These are phyloP conservation scores for Prunella himalayana DNA, from an alignment of 2,113 vertebrate species.

Conservation along the genomic window DNA sequence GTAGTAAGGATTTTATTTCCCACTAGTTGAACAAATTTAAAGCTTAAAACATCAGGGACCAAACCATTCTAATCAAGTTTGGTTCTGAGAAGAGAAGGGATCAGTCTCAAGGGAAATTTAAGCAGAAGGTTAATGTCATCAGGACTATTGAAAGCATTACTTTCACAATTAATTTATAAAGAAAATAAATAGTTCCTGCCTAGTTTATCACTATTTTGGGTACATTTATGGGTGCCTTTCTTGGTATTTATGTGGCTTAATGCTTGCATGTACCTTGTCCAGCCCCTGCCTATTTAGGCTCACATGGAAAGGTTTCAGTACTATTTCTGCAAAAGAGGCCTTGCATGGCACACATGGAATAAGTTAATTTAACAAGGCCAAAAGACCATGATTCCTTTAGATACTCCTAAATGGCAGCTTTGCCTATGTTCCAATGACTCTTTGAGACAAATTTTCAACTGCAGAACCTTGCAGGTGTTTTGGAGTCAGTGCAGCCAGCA, in stretches of 20 bases:
- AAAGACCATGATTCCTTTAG: neutral
- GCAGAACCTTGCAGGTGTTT: neutral
- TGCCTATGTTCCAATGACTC: neutral
- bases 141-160: neutral
- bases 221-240: neutral
- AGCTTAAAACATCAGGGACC: neutral
- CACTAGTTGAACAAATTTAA: neutral
- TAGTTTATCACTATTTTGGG: neutral
- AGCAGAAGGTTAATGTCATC: neutral
- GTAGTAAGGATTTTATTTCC: neutral
- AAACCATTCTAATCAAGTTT: neutral
- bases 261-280: neutral
- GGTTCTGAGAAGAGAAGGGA: neutral
- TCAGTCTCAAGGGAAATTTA: neutral
- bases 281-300: neutral
- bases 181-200: neutral
- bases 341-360: fast-evolving
- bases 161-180: neutral
- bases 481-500: neutral
- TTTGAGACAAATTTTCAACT: neutral
- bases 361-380: neutral
- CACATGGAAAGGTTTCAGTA: neutral
- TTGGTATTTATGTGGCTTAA: neutral
- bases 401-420: neutral
- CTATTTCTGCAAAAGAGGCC: neutral